Evolutionary conservation across 2,113 vertebrate genomes (phyloP), one percentile per base, ranked within the genome.

Genomic region (Psammodynastes pulverulentus): DNA sequence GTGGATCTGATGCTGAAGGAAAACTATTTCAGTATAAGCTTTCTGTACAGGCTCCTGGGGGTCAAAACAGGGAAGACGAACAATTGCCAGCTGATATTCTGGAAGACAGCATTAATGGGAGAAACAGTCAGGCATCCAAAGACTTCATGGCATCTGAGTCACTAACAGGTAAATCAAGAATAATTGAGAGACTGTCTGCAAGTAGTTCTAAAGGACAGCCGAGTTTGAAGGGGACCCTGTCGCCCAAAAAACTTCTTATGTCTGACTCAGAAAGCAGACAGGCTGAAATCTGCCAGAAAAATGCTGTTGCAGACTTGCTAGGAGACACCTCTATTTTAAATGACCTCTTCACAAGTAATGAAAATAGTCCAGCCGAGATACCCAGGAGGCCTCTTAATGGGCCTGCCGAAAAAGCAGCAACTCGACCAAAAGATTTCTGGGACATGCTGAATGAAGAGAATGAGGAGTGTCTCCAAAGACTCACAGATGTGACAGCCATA

Each of bases 261-360:
- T 96, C 94, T 92, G 94, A 94, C 84, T 84, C 92, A 84, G 95
- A 95, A 96, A 93, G 94, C 19, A 91, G 13, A 93, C 94, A 96
- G 94, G 54, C 92, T 91, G 91, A 95, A 84, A 89, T 39, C 79
- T 94, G n/a, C 29, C 95, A 95, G 93, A 94, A 92, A 62, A 94
- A 92, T 84, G 95, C 95, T 92, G 95, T 98, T 92, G 94, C 95
- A 92, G 97, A 98, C 92, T 97, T 99, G 91, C 97, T 99, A 72
- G 99, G 99, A 91, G 99, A 99, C 97, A 99, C 98, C 8, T 99
- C 99, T 90, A 97, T 99, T 96, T 98, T 99, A 0, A 96, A 97
- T 90, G 98, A 98, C 93, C 95, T 99, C 91, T 98, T 99, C 91
- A 97, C 96, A 97, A 97, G 97, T 93, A 97, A 96, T 58, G 90